Evolutionary conservation across 2,113 vertebrate species (phyloP).

Genomic region (Ibidorhyncha struthersii): DNA sequence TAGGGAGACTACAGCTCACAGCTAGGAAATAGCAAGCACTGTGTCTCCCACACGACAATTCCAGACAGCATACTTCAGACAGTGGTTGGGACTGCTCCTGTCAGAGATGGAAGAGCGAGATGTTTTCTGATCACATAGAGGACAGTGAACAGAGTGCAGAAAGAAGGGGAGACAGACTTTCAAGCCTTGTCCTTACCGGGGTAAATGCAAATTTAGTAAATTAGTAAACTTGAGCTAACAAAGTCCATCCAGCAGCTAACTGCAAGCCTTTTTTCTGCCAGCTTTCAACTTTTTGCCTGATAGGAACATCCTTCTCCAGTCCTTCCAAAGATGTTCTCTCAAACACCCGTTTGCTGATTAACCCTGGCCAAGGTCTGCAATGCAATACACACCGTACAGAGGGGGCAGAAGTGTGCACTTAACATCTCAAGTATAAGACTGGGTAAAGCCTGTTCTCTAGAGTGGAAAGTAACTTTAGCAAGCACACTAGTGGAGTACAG

Average conservation of each 20-base stretch:
- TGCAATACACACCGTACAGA: fast-evolving
- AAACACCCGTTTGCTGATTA: neutral
- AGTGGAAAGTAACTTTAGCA: neutral
- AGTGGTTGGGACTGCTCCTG: neutral
- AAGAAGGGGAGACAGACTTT: neutral
- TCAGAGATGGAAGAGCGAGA: neutral
- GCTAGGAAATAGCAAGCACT: neutral
- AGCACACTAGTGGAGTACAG: neutral
- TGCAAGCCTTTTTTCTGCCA: neutral
- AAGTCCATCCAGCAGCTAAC: neutral
- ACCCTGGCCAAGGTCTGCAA: neutral
- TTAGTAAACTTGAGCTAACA: neutral
- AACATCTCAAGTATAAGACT: fast-evolving
- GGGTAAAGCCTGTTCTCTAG: neutral
- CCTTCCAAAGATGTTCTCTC: neutral
- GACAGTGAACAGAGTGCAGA: neutral
- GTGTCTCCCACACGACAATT: neutral
- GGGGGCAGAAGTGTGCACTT: neutral
- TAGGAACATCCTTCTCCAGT: neutral
- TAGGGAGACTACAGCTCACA: neutral
- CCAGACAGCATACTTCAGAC: neutral
- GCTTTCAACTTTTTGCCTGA: neutral
- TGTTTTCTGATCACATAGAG: neutral
- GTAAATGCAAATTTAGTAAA: neutral
- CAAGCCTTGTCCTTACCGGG: neutral